These are phyloP conservation scores for Cataglyphis cursor DNA, from an alignment of 2,888 invertebrate genomes.

Conservation along the genomic window DNA sequence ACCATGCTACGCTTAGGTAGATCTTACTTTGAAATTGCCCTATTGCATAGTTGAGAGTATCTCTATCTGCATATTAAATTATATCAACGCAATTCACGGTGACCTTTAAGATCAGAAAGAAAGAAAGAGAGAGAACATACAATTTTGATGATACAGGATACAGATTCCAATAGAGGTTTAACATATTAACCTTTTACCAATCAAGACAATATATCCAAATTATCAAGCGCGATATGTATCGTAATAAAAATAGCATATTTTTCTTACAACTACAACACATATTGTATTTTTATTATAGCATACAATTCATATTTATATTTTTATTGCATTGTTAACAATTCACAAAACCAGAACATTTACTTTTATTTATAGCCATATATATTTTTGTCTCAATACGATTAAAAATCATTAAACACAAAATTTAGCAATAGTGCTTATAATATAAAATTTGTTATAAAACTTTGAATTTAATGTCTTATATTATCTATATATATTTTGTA, in stretches of 20 bases:
- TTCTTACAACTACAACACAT: background rate
- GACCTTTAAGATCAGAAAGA: slow-evolving; percentile 40
- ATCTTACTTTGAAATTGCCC: slow-evolving; percentile 43
- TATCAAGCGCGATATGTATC: background rate
- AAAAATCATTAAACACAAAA: background rate
- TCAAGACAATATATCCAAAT: slow-evolving; percentile 9
- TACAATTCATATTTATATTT: too few species aligned
- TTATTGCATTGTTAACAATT: background rate
- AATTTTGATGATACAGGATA: slow-evolving; percentile 12
- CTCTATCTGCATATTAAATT: slow-evolving; percentile 5
- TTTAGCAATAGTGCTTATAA: background rate
- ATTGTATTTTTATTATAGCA: background rate
- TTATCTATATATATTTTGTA: background rate
- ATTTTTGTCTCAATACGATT: background rate
- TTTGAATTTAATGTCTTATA: background rate
- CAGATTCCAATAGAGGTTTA: background rate
- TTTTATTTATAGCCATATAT: background rate
- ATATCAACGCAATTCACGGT: slow-evolving; percentile 31
- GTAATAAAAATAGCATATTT: background rate
- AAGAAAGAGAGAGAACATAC: slow-evolving; percentile 1
- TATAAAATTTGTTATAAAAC: too few species aligned
- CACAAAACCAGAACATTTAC: background rate
- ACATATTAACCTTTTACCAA: slow-evolving; percentile 1
- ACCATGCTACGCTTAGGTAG: background rate
- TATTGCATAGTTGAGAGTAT: background rate